Evolutionary conservation across 2,888 invertebrate genomes (phyloP).

Genomic region (Argyresthia goedartella): DNA sequence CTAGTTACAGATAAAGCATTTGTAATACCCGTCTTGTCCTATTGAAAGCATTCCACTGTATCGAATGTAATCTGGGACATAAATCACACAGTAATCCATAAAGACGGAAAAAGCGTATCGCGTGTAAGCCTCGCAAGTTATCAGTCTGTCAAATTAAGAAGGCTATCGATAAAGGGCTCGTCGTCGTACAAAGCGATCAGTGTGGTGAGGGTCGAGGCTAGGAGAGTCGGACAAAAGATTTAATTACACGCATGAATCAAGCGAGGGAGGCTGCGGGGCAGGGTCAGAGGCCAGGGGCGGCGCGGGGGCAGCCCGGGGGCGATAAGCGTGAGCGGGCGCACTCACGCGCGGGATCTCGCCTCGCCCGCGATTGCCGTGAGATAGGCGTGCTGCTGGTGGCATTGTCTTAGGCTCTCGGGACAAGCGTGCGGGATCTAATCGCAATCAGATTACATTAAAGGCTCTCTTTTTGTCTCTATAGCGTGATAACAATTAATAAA

Average conservation of each 20-base stretch:
- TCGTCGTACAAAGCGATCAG: conserved; percentile 45
- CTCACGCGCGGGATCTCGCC: conserved; percentile 40
- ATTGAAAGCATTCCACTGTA: neutral
- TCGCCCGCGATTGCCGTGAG: neutral
- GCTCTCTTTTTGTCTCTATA: conserved; percentile 1
- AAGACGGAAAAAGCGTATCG: conserved; percentile 36
- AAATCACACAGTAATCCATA: conserved; percentile 42
- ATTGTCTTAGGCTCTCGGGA: conserved; percentile 40
- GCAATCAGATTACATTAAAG: neutral
- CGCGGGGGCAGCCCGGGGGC: conserved; percentile 18
- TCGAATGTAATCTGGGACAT: conserved; percentile 21
- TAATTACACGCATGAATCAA: conserved; percentile 71
- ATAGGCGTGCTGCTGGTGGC: conserved; percentile 5
- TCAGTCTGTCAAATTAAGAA: conserved; percentile 44
- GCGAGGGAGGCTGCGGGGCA: conserved; percentile 20
- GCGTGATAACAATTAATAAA: conserved; percentile 2
- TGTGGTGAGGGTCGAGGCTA: conserved; percentile 35
- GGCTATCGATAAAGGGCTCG: conserved; percentile 32
- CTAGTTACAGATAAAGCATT: neutral
- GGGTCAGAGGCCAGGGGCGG: conserved; percentile 27
- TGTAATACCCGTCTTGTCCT: neutral
- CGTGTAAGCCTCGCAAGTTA: conserved; percentile 18
- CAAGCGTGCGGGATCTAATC: conserved; percentile 45
- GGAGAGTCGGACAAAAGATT: conserved; percentile 60
- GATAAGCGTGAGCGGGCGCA: conserved; percentile 39